Percentiles rank a stretch among this genome's conserved stretches.
Conservation (phyloP, 2,797 vertebrate species). For the Eulemur albifrons region DNA sequence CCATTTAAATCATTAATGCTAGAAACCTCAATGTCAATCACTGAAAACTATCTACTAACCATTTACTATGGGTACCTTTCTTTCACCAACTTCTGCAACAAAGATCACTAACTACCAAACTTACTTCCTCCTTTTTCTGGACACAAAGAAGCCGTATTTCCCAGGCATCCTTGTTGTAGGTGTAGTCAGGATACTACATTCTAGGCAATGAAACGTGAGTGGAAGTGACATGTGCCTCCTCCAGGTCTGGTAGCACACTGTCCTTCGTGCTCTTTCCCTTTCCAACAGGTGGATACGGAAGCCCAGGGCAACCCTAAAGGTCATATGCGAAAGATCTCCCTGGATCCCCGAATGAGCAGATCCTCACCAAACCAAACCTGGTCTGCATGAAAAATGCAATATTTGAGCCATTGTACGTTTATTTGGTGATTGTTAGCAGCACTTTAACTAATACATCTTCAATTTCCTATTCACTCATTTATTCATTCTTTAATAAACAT, state of each 20-base stretch:
- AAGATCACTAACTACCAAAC: not conserved
- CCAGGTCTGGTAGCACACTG: no score
- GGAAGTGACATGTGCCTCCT: not conserved
- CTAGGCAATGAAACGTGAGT: not conserved
- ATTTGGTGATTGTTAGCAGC: not conserved
- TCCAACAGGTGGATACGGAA: not conserved
- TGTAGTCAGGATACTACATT: not conserved
- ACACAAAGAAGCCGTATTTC: not conserved
- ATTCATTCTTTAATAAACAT: slow-evolving; percentile 28
- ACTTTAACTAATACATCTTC: not conserved
- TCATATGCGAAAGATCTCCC: not conserved
- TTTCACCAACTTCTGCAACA: not conserved
- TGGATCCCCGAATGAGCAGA: not conserved
- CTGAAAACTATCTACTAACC: not conserved
- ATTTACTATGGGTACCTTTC: not conserved
- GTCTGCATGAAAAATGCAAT: not conserved
- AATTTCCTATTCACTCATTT: not conserved
- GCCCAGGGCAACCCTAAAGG: not conserved
- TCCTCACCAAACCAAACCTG: not conserved
- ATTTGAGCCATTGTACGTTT: not conserved
- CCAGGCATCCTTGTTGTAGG: not conserved
- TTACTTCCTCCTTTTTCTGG: not conserved
- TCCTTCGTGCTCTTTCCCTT: not conserved
- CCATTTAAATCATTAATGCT: not conserved
- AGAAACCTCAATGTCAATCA: not conserved